Evolutionary conservation across 2,113 vertebrate species (phyloP), one percentile per base, ranked within the genome.

Genomic region (Drymodes brunneopygia): DNA sequence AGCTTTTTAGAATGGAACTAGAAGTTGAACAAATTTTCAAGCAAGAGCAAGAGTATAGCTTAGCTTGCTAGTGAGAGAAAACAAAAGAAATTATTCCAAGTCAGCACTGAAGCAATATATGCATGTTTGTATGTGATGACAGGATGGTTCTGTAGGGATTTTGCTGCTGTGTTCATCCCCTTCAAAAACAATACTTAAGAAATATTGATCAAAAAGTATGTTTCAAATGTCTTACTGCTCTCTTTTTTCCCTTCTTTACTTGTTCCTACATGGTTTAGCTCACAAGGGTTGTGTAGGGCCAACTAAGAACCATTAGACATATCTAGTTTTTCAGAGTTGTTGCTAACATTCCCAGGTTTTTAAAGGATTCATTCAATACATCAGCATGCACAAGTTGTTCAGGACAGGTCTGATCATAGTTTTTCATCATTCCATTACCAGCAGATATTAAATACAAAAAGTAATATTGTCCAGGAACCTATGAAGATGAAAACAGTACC

Each of bases 91-190:
- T 29, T 1, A 14, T 33, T 70, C 12, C 15, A 60, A n/a, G 15
- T 54, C 50, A 11, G 2, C 50, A n/a, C 7, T 0, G 0, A 74
- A 74, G 56, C 9, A 74, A 65, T 27, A 15, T 7, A 15, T 6
- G 7, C 11, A 27, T 9, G 6, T 82, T 67, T 22, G 14, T 24
- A 9, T 28, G 31, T 23, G 57, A 61, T 17, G 22, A 51, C 24
- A 17, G 35, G 74, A 60, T 31, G 2, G 3, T n/a, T 60, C 23
- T 70, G 28, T n/a, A 35, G 20, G 11, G 45, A 48, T 60, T 75
- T 70, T 65, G 4, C 25, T 79, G 31, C 20, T 2, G 2, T 60
- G 35, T 60, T 71, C 3, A 60, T 60, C 9, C 15, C 7, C 13
- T 65, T 21, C 38, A 16, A 65, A 69, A 54, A 48, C 22, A 17